Evolutionary conservation across 2,888 invertebrate genomes (phyloP).

Genomic region (Cabera pusaria): DNA sequence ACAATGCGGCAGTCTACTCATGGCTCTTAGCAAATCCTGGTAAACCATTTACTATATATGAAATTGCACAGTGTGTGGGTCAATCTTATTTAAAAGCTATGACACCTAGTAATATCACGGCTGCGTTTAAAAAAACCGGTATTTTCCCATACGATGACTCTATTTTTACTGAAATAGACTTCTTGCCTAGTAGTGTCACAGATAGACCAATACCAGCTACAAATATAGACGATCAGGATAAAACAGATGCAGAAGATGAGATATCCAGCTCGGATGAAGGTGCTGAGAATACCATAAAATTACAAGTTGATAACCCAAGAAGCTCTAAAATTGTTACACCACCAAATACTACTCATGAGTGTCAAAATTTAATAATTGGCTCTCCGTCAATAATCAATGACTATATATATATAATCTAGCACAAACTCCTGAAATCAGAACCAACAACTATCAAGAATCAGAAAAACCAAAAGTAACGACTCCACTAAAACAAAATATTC

Average conservation of each 20-base stretch:
- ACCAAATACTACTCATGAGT: no score
- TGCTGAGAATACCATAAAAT: no score
- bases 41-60: constrained; percentile 10
- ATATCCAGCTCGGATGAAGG: no score
- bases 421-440: constrained; percentile 1
- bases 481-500: no score
- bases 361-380: neutral
- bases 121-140: constrained; percentile 36
- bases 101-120: constrained; percentile 15
- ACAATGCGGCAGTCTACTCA: constrained; percentile 17
- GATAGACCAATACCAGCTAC: constrained; percentile 10
- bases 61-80: constrained; percentile 16
- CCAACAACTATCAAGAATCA: neutral
- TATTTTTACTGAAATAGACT: constrained; percentile 41
- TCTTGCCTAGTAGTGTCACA: constrained; percentile 19
- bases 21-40: constrained; percentile 13
- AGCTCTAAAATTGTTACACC: neutral
- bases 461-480: no score
- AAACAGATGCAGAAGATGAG: no score
- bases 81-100: constrained; percentile 15
- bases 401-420: no score
- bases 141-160: constrained; percentile 43
- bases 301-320: no score
- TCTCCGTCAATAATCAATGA: no score
- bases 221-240: no score